Evolutionary conservation across 2,888 invertebrate genomes (phyloP).

Genomic region (Schizotus pectinicornis): DNA sequence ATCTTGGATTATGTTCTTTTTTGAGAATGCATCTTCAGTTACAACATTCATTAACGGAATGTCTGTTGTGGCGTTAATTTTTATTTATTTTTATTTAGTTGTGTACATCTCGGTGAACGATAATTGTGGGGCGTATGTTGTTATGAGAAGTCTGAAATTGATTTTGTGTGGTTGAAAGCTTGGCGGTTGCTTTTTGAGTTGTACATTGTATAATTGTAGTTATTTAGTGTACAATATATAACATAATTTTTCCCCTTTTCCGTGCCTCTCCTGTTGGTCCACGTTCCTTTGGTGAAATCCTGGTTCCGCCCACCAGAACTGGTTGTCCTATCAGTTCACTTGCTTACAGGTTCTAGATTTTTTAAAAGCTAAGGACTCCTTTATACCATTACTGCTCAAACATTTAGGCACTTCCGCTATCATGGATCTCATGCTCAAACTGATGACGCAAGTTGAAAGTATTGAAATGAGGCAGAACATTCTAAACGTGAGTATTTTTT

Average conservation of each 20-base stretch:
- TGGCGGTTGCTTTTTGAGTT: constrained; percentile 2
- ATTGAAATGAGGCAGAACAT: constrained; percentile 74
- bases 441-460: constrained; percentile 83
- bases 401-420: constrained; percentile 95
- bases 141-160: not conserved
- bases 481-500: constrained; percentile 65
- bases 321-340: constrained; percentile 91
- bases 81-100: too few species aligned
- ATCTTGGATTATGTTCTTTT: too few species aligned
- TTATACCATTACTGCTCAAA: constrained; percentile 84
- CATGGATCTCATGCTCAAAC: constrained; percentile 88
- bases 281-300: constrained; percentile 38
- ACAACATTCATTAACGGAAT: too few species aligned
- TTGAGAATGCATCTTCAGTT: too few species aligned
- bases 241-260: constrained; percentile 40
- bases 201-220: constrained; percentile 12
- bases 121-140: not conserved
- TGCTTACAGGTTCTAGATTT: constrained; percentile 92
- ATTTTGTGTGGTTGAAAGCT: not conserved
- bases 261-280: constrained; percentile 30
- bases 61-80: too few species aligned
- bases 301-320: constrained; percentile 68
- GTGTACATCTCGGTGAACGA: not conserved
- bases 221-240: constrained; percentile 37
- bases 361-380: constrained; percentile 84